phyloP scores from a whole-genome alignment of 1,140 invertebrate species.

The Linepithema humile region DNA sequence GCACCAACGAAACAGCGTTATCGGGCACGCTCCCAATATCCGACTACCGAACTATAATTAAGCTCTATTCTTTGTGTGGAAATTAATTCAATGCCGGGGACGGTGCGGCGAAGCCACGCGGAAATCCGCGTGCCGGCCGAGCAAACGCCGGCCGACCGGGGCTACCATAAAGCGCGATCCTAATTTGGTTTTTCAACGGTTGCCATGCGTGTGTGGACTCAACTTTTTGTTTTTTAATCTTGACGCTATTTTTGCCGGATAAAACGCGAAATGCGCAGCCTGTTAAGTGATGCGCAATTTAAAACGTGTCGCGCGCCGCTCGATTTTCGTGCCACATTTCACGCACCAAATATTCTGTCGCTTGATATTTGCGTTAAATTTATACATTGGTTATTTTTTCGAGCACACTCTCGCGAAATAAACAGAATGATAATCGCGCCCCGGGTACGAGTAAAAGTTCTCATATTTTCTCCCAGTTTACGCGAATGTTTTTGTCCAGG shows the following conservation, averaged over 20 bases:
- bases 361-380: slow-evolving; percentile 50
- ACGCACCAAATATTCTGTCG: slow-evolving; percentile 32
- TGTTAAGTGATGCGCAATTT: slow-evolving; percentile 53
- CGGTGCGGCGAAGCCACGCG: not conserved
- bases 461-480: not conserved
- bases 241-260: slow-evolving; percentile 40
- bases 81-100: slow-evolving; percentile 62
- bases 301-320: slow-evolving; percentile 33
- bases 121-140: slow-evolving; percentile 42
- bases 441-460: no score
- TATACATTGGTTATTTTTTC: slow-evolving; percentile 31
- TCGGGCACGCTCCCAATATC: slow-evolving; percentile 72
- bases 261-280: slow-evolving; percentile 38
- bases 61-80: slow-evolving; percentile 69
- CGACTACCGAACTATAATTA: slow-evolving; percentile 69
- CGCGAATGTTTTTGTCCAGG: not conserved
- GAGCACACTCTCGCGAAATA: slow-evolving; percentile 3
- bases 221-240: slow-evolving; percentile 13
- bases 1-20: slow-evolving; percentile 67
- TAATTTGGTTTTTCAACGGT: slow-evolving; percentile 41
- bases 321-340: slow-evolving; percentile 34
- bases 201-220: not conserved
- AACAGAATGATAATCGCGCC: not conserved
- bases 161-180: slow-evolving; percentile 49
- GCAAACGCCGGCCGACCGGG: not conserved